A percentile compares a stretch with the other conserved stretches of the same genome.
Evolutionary conservation across 2,113 vertebrate genomes (phyloP).

Genomic region (Verasper variegatus): DNA sequence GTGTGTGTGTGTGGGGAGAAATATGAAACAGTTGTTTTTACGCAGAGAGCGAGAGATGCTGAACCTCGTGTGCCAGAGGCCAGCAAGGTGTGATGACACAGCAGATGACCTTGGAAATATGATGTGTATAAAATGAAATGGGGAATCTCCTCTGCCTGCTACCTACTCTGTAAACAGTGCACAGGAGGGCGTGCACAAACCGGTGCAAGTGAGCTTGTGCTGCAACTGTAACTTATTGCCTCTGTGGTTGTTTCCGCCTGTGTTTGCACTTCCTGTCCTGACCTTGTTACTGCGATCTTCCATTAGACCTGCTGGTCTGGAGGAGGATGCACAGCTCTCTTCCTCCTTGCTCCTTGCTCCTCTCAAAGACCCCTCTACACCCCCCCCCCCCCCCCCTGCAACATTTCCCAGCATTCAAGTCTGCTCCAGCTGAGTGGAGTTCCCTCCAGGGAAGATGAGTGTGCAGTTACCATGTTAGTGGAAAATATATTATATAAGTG

Average conservation of each 20-base stretch:
- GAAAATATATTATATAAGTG: slow-evolving; percentile 76
- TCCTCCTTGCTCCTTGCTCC: slow-evolving; percentile 14
- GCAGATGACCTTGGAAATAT: slow-evolving; percentile 63
- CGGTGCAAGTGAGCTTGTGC: not conserved
- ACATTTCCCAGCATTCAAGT: slow-evolving; percentile 49
- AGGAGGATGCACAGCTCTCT: slow-evolving; percentile 32
- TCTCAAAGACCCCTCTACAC: not conserved
- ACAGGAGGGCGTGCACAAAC: not conserved
- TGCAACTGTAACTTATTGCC: not conserved
- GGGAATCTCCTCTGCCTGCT: slow-evolving; percentile 5
- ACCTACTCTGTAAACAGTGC: not conserved
- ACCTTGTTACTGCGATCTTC: slow-evolving; percentile 47
- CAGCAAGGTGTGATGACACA: slow-evolving; percentile 58
- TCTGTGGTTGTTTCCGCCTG: slow-evolving; percentile 17
- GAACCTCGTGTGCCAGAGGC: slow-evolving; percentile 41
- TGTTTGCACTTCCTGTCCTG: slow-evolving; percentile 19
- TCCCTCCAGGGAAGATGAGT: slow-evolving; percentile 70
- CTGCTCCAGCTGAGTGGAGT: slow-evolving; percentile 66
- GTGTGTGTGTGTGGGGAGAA: slow-evolving; percentile 20
- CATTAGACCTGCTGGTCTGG: slow-evolving; percentile 32
- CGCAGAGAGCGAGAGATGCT: slow-evolving; percentile 35
- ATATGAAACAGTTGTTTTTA: slow-evolving; percentile 42
- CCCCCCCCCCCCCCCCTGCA: slow-evolving; percentile 7
- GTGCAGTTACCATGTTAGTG: slow-evolving; percentile 71
- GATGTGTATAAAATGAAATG: slow-evolving; percentile 47